Evolutionary conservation across 1,140 invertebrate species (phyloP).

Genomic region (Atta colombica): DNA sequence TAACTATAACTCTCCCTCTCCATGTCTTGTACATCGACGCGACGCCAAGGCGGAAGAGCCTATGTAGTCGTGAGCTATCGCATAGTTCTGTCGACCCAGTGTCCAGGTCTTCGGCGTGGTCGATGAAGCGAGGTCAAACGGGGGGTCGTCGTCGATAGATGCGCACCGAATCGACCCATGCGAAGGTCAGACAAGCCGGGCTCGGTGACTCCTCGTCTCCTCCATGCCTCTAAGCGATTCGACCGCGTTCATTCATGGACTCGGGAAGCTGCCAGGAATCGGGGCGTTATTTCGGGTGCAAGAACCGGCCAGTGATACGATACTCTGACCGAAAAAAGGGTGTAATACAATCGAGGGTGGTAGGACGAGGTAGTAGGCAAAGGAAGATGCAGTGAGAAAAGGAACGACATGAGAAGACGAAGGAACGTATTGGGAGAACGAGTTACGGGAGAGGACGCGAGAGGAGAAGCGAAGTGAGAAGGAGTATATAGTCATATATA

Average conservation of each 20-base stretch:
- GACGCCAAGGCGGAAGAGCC: constrained; percentile 40
- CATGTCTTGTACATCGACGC: background rate
- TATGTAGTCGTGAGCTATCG: constrained; percentile 21
- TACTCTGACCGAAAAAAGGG: constrained; percentile 5
- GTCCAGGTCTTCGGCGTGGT: constrained; percentile 60
- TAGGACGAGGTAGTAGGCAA: background rate
- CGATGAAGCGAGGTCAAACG: constrained; percentile 69
- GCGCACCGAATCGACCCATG: constrained; percentile 62
- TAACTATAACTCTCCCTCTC: constrained; percentile 29
- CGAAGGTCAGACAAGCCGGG: constrained; percentile 65
- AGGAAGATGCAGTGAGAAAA: constrained; percentile 12
- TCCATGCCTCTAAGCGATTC: constrained; percentile 36
- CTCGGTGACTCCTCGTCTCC: constrained; percentile 40
- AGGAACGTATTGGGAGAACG: constrained; percentile 14
- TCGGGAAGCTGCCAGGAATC: constrained; percentile 29
- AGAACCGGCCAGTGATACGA: constrained; percentile 13
- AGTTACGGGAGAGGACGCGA: constrained; percentile 6
- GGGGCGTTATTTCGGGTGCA: constrained; percentile 59
- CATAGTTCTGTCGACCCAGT: constrained; percentile 49
- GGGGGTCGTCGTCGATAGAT: constrained; percentile 65
- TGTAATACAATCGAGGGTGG: constrained; percentile 44
- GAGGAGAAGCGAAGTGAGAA: background rate
- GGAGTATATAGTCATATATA: constrained; percentile 35
- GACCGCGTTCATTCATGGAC: constrained; percentile 68
- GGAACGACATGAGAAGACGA: constrained; percentile 8